These are phyloP conservation scores for Pseudopodoces humilis DNA, from an alignment of 2,113 vertebrate genomes.

Conservation along the genomic window DNA sequence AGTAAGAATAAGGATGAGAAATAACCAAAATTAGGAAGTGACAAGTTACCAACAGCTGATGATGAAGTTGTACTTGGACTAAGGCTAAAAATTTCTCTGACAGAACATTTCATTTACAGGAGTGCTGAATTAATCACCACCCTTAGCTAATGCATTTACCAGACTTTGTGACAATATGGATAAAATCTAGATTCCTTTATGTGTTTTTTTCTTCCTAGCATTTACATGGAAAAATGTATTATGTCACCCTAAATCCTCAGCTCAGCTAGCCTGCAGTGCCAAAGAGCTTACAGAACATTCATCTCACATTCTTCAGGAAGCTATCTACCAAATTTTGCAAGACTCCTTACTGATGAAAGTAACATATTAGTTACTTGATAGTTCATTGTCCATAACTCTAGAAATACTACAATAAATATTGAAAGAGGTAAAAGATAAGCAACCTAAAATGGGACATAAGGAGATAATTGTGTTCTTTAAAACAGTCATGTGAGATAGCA, in stretches of 20 bases:
- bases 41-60: not conserved
- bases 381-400: not conserved
- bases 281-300: not conserved
- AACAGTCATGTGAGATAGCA: not conserved
- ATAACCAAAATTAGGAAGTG: not conserved
- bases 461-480: not conserved
- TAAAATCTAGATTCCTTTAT: constrained; percentile 14
- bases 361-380: not conserved
- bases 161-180: constrained; percentile 18
- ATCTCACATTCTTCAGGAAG: not conserved
- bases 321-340: not conserved
- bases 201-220: not conserved
- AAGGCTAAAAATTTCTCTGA: not conserved
- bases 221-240: constrained; percentile 54
- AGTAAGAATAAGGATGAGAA: not conserved
- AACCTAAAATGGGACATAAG: not conserved
- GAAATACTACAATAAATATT: not conserved
- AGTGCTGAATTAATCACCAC: constrained; percentile 10
- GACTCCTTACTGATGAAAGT: not conserved
- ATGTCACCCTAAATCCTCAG: constrained; percentile 34
- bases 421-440: not conserved
- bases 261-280: not conserved
- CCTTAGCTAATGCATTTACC: constrained; percentile 33
- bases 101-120: not conserved
- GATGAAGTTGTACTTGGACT: constrained; percentile 16